Evolutionary conservation across 2,113 vertebrate species (phyloP).

Genomic region (Hypocryptadius cinnamomeus): DNA sequence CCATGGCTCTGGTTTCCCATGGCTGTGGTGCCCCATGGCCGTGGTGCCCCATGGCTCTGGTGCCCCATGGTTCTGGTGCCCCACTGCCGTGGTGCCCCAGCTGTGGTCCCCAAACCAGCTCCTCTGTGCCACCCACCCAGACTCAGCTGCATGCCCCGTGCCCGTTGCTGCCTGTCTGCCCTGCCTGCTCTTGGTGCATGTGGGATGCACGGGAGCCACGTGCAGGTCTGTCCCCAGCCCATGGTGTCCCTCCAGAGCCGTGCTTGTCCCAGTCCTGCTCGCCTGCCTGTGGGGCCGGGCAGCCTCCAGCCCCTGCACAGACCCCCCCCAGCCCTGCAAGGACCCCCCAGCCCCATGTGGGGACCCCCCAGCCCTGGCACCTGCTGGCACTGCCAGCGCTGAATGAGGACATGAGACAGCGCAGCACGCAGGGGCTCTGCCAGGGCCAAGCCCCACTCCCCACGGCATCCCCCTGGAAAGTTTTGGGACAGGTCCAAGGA

Average conservation of each 20-base stretch:
- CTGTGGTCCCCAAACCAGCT: fast-evolving
- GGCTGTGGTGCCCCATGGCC: too few relatives aligned
- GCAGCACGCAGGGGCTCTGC: not conserved
- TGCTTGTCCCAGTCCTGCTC: not conserved
- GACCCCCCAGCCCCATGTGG: not conserved
- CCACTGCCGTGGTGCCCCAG: not conserved
- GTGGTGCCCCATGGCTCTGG: too few relatives aligned
- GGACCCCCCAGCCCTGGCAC: not conserved
- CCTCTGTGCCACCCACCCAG: not conserved
- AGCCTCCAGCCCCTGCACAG: not conserved
- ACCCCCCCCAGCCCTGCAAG: not conserved
- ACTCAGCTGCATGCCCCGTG: fast-evolving
- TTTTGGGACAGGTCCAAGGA: not conserved
- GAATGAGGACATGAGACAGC: not conserved
- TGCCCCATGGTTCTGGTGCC: not conserved
- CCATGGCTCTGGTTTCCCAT: too few relatives aligned
- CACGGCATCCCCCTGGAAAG: fast-evolving
- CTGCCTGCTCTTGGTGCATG: fast-evolving
- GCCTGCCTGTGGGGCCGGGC: fast-evolving
- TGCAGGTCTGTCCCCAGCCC: fast-evolving
- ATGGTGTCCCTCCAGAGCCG: fast-evolving
- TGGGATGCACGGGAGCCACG: fast-evolving
- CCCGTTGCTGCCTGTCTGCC: fast-evolving
- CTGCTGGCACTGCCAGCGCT: fast-evolving
- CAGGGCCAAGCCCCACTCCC: fast-evolving